Evolutionary conservation across 2,113 vertebrate species (phyloP).

Genomic region (Archocentrus centrarchus): DNA sequence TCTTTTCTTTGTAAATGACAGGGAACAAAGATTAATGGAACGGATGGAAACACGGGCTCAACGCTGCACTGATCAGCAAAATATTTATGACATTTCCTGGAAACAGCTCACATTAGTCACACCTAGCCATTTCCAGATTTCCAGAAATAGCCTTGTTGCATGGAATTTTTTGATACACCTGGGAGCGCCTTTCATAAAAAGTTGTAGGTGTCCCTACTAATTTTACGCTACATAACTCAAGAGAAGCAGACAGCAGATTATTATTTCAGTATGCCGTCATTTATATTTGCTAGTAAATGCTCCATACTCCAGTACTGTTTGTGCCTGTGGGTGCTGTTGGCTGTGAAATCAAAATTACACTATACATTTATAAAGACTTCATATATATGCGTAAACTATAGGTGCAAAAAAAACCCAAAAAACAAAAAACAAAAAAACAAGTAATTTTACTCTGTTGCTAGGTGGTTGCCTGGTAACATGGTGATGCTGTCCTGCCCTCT

Average conservation of each 20-base stretch:
- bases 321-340: not conserved
- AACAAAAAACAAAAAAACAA: not conserved
- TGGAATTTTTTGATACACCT: too few species aligned
- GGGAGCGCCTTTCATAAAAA: not conserved
- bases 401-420: not conserved
- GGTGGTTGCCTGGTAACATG: not conserved
- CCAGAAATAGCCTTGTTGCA: not conserved
- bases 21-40: not conserved
- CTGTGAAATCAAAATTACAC: too few species aligned
- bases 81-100: conserved; percentile 13
- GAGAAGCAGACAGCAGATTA: not conserved
- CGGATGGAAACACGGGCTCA: not conserved
- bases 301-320: not conserved
- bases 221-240: not conserved
- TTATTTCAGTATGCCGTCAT: not conserved
- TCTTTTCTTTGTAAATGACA: not conserved
- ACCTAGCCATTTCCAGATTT: not conserved
- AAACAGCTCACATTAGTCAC: not conserved
- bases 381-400: too few species aligned
- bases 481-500: too few species aligned
- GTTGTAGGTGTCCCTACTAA: not conserved
- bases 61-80: not conserved
- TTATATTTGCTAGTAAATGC: not conserved
- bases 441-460: not conserved
- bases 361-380: too few species aligned